phyloP scores from a whole-genome alignment of 2,888 invertebrate species.

The Nomada goodeniana region DNA sequence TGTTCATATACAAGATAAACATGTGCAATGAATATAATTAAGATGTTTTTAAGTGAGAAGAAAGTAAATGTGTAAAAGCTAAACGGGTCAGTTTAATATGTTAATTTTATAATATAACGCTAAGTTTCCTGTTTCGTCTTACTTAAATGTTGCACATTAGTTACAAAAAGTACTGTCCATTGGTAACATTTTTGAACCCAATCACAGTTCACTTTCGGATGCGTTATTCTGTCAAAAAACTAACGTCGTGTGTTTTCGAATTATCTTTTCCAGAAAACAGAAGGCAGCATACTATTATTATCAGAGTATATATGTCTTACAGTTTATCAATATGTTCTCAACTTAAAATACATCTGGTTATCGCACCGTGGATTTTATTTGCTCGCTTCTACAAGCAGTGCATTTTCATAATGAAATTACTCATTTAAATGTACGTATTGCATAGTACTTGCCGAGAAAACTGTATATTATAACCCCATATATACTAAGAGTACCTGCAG shows the following conservation, averaged over 20 bases:
- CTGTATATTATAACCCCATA: not conserved
- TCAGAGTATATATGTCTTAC: not conserved
- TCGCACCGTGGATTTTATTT: not conserved
- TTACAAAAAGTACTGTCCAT: too few species aligned
- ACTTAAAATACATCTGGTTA: conserved; percentile 1
- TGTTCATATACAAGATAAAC: too few species aligned
- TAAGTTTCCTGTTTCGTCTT: not conserved
- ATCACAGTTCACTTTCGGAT: not conserved
- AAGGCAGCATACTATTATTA: not conserved
- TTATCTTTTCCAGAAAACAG: not conserved
- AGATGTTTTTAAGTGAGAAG: too few species aligned
- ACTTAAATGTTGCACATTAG: not conserved
- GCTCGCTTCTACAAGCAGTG: too few species aligned
- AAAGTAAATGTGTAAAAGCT: too few species aligned
- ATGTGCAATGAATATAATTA: too few species aligned
- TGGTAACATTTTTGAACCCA: too few species aligned
- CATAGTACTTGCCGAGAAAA: too few species aligned
- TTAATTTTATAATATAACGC: not conserved
- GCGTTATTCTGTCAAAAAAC: not conserved
- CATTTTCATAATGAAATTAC: not conserved
- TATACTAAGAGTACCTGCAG: not conserved
- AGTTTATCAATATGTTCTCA: conserved; percentile 17
- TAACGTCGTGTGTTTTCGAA: not conserved
- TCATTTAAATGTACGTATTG: conserved; percentile 1
- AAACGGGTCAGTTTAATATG: too few species aligned